Conservation (phyloP, 2,113 vertebrate genomes). For the Syngnathoides biaculeatus region DNA sequence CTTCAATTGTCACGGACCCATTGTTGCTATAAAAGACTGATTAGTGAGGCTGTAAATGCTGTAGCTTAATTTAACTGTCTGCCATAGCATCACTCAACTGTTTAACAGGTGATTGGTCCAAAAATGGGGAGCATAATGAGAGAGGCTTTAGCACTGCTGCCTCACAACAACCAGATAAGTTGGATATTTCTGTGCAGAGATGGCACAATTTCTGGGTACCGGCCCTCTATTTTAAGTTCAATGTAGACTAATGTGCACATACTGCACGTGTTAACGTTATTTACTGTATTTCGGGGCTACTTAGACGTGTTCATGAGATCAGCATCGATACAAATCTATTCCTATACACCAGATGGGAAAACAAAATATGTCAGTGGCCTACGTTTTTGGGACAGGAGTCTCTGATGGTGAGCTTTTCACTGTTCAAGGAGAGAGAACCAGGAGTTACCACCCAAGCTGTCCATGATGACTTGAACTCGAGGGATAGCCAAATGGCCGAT, state of each 20-base stretch:
- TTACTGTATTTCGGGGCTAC: too few species aligned
- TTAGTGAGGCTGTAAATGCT: background rate
- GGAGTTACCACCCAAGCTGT: background rate
- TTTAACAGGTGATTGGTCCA: slow-evolving; percentile 1
- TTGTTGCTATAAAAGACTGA: background rate
- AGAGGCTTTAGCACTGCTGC: background rate
- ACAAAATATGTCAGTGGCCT: too few species aligned
- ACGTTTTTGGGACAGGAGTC: slow-evolving; percentile 8
- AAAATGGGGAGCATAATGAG: background rate
- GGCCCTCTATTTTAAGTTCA: too few species aligned
- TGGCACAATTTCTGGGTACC: too few species aligned
- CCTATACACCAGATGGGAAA: too few species aligned
- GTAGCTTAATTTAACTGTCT: background rate
- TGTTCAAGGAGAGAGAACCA: background rate
- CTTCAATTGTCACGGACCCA: background rate
- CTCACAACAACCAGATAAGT: background rate
- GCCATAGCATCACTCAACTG: background rate
- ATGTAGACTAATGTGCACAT: too few species aligned
- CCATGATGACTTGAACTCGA: background rate
- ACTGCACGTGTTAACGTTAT: too few species aligned
- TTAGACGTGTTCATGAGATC: too few species aligned
- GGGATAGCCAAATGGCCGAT: background rate
- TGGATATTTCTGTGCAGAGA: too few species aligned
- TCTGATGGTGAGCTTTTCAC: background rate
- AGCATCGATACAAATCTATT: too few species aligned